These are phyloP conservation scores for Misgurnus mizolepis DNA, from an alignment of 2,113 vertebrate genomes.

Conservation along the genomic window DNA sequence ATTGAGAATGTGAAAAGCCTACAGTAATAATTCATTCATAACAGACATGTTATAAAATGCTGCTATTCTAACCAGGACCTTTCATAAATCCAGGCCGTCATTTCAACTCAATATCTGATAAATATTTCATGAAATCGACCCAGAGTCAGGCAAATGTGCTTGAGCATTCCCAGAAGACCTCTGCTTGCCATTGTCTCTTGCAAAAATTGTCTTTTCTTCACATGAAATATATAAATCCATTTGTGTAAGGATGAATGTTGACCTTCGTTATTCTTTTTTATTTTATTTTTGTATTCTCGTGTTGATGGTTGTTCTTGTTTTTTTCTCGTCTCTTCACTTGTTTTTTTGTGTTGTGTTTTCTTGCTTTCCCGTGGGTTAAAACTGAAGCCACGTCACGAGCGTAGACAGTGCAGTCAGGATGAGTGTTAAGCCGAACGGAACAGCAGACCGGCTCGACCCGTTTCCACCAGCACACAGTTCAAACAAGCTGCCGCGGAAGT, in stretches of 20 bases:
- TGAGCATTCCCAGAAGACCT: constrained; percentile 56
- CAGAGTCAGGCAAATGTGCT: constrained; percentile 66
- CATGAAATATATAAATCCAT: constrained; percentile 68
- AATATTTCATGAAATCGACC: constrained; percentile 69
- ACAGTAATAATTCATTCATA: constrained; percentile 65
- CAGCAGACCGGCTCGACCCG: constrained; percentile 71
- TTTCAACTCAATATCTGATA: constrained; percentile 60
- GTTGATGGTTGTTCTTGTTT: constrained; percentile 63
- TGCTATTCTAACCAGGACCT: constrained; percentile 60
- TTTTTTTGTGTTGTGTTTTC: constrained; percentile 71
- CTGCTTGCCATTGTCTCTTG: constrained; percentile 55
- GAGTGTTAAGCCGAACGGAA: constrained; percentile 71
- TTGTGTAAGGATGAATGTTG: constrained; percentile 57
- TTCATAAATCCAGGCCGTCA: constrained; percentile 66
- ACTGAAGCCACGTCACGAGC: constrained; percentile 86
- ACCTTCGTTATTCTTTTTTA: constrained; percentile 56
- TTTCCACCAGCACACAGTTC: constrained; percentile 90
- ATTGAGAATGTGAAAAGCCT: constrained; percentile 47
- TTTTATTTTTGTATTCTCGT: constrained; percentile 53
- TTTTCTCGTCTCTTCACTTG: constrained; percentile 71
- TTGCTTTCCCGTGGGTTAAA: constrained; percentile 71
- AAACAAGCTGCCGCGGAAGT: constrained; percentile 96
- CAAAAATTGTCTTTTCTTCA: constrained; percentile 47
- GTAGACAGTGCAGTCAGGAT: constrained; percentile 81
- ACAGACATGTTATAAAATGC: constrained; percentile 65